Percentiles rank a stretch among this genome's conserved stretches.
Evolutionary conservation across 64 coral and sea anemone genomes (phyloP).

Genomic region (Orbicella faveolata): DNA sequence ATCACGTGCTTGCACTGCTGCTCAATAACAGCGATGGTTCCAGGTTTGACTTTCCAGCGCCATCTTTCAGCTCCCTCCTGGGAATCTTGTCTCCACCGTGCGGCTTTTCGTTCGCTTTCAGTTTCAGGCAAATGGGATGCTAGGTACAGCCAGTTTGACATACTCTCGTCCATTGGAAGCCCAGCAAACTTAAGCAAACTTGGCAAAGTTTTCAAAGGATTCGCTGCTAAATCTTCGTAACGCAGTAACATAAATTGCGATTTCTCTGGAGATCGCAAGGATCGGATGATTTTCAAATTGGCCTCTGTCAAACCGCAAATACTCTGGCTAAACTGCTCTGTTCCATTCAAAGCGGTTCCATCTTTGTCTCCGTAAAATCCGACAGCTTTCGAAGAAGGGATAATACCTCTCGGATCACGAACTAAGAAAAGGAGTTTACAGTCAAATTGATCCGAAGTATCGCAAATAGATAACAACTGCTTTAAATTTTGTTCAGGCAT

Average conservation of each 20-base stretch:
- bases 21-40: not conserved
- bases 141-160: not conserved
- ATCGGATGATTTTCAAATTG: not conserved
- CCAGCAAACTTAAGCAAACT: not conserved
- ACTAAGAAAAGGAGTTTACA: slow-evolving; percentile 4
- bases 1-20: not conserved
- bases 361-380: not conserved
- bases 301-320: not conserved
- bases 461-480: not conserved
- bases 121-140: not conserved
- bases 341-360: not conserved
- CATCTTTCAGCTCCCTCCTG: not conserved
- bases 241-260: not conserved
- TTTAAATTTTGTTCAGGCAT: not conserved
- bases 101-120: not conserved
- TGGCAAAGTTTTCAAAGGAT: not conserved
- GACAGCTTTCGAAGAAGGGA: not conserved
- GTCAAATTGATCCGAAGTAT: not conserved
- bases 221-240: not conserved
- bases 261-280: not conserved
- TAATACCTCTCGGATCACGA: not conserved
- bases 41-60: not conserved
- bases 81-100: not conserved
- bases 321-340: not conserved
- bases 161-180: not conserved